Base-by-base conservation (phyloP, 1,140 invertebrate genomes). In the Anoplolepis gracilipes region DNA sequence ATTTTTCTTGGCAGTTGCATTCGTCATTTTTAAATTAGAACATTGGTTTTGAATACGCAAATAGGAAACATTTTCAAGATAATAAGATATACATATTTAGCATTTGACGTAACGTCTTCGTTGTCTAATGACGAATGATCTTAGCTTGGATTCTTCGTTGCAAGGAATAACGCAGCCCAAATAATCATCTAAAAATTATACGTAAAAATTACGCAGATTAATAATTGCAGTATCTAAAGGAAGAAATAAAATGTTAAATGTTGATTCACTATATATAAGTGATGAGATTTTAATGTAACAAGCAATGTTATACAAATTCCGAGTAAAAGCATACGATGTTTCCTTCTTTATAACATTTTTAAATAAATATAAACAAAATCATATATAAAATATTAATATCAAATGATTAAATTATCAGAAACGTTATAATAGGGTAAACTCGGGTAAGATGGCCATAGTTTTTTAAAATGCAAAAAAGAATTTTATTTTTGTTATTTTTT, bases 371-470 rank as follows among this genome's bases (percentile, higher is more conserved):
- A 16, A 72, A 53, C 19, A 10, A 28, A 10, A 72, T 59, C n/a
- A 57, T 70, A 46, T 49, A 70, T 70, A 53, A 70, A 70, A 70
- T 10, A 16, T 49, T n/a, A n/a, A n/a, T 19, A 22, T 53, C 30
- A 30, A 70, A 70, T 73, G 30, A 33, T 73, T 53, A 73, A 72
- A 72, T 4, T 22, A 19, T 53, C 11, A 33, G 19, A 33, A 72
- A 53, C 3, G 30, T 33, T 22, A 49, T 49, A 72, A 49, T n/a
- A n/a, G n/a, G n/a, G n/a, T n/a, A n/a, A n/a, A n/a, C n/a, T n/a
- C n/a, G n/a, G n/a, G n/a, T n/a, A n/a, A n/a, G n/a, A n/a, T n/a
- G n/a, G n/a, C n/a, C n/a, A n/a, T n/a, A n/a, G n/a, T n/a, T n/a
- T n/a, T n/a, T n/a, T n/a, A n/a, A n/a, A n/a, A n/a, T n/a, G n/a